These are phyloP conservation scores for Leptonema lineaticorne DNA, from an alignment of 1,140 invertebrate species.

Conservation along the genomic window DNA sequence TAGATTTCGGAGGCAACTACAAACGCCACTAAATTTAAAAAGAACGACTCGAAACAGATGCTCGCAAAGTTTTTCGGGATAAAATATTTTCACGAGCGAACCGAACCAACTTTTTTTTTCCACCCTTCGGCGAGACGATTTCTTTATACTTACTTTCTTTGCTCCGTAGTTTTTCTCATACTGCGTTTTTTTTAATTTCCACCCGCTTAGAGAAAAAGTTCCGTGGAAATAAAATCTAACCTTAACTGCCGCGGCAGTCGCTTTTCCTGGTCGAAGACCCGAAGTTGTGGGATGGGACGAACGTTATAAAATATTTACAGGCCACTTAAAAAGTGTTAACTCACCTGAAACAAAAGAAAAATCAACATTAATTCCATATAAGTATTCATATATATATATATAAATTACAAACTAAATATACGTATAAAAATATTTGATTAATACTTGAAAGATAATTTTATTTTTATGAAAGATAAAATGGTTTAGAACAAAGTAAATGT, in stretches of 20 bases:
- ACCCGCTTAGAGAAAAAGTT: not conserved
- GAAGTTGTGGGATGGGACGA: no score
- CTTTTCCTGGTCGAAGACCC: no score
- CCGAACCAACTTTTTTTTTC: not conserved
- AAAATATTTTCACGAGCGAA: not conserved
- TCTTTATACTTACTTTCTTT: not conserved
- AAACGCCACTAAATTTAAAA: constrained; percentile 11
- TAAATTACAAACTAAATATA: no score
- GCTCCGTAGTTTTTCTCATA: not conserved
- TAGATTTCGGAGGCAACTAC: not conserved
- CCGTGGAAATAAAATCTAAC: not conserved
- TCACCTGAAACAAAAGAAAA: constrained; percentile 13
- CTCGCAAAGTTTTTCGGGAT: not conserved
- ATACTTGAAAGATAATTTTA: no score
- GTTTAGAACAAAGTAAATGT: no score
- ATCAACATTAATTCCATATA: constrained; percentile 6
- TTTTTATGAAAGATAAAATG: no score
- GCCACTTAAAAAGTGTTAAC: not conserved
- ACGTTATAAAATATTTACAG: not conserved
- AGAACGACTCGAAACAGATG: constrained; percentile 14
- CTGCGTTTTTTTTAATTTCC: not conserved
- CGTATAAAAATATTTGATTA: no score
- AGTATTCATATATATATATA: no score
- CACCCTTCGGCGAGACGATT: not conserved
- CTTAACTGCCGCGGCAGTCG: not conserved